Percentiles rank a stretch among this genome's conserved stretches.
These are phyloP conservation scores for Lamellibrachia columna DNA, from an alignment of 2,888 invertebrate species.

Conservation along the genomic window DNA sequence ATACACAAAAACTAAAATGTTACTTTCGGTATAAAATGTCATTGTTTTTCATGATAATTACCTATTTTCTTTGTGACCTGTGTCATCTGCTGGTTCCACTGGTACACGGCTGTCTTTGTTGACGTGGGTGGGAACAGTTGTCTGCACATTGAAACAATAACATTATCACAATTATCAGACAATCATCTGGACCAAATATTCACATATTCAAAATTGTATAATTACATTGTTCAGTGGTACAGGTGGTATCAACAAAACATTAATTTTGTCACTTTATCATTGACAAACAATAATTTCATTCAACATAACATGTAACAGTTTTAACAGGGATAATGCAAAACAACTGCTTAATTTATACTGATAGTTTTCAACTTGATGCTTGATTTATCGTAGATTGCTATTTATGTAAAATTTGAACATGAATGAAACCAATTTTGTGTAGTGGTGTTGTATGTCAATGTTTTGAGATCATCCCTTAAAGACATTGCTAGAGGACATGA, in stretches of 20 bases:
- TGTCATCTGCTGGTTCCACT: slow-evolving; percentile 60
- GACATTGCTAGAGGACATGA: not conserved
- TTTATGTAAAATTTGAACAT: too few species aligned
- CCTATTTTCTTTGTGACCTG: slow-evolving; percentile 58
- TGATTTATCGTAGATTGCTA: too few species aligned
- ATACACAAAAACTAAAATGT: too few species aligned
- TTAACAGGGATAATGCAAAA: too few species aligned
- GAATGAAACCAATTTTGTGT: too few species aligned
- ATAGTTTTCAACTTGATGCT: too few species aligned
- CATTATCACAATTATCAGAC: not conserved
- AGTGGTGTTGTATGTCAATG: too few species aligned
- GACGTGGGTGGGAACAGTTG: slow-evolving; percentile 60
- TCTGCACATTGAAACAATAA: slow-evolving; percentile 42
- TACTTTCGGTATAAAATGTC: too few species aligned
- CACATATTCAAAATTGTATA: not conserved
- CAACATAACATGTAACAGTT: too few species aligned
- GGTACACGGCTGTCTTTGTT: slow-evolving; percentile 60
- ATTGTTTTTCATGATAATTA: slow-evolving; percentile 32
- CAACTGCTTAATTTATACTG: too few species aligned
- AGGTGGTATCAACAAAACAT: not conserved
- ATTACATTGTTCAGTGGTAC: not conserved
- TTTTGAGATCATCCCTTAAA: not conserved
- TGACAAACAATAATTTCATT: too few species aligned
- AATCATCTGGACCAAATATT: not conserved
- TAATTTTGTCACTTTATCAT: not conserved